Conservation (phyloP, 1,140 invertebrate genomes). For the Mactra quadrangularis region DNA sequence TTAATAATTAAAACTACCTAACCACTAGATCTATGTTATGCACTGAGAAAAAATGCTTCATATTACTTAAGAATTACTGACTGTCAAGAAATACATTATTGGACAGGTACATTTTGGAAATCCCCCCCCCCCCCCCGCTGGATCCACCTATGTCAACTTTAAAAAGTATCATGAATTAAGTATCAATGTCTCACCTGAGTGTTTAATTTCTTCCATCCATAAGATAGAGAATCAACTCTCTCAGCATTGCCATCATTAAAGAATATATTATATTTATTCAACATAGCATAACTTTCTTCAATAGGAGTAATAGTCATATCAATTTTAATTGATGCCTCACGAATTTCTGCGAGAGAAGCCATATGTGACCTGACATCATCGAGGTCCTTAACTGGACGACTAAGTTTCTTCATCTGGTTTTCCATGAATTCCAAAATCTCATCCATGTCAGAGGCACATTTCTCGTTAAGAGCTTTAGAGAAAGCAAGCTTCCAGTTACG, state of each 20-base stretch:
- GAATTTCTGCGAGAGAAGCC: conserved; percentile 95
- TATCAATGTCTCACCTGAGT: conserved; percentile 85
- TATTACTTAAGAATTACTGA: too few relatives aligned
- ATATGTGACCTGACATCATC: conserved; percentile 97
- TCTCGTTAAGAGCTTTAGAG: conserved; percentile 96
- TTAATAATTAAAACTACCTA: too few relatives aligned
- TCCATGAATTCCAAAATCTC: conserved; percentile 82
- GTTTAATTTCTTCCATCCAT: conserved; percentile 93
- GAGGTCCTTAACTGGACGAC: conserved; percentile 93
- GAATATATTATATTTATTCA: conserved; percentile 93
- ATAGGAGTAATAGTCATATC: conserved; percentile 96
- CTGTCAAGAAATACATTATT: too few relatives aligned
- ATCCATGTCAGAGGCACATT: conserved; percentile 97
- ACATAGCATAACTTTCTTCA: conserved; percentile 97
- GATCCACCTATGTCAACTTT: too few relatives aligned
- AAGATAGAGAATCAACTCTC: conserved; percentile 94
- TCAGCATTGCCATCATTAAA: conserved; percentile 96
- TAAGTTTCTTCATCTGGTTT: conserved; percentile 81
- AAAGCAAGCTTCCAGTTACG: conserved; percentile 92
- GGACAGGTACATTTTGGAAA: too few relatives aligned
- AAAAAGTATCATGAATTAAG: too few relatives aligned
- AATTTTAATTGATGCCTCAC: conserved; percentile 97
- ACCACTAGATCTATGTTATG: too few relatives aligned
- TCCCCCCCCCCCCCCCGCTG: too few relatives aligned
- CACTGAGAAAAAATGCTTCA: too few relatives aligned